phyloP scores from a whole-genome alignment of 2,113 vertebrate species.

The Rhombomys opimus region DNA sequence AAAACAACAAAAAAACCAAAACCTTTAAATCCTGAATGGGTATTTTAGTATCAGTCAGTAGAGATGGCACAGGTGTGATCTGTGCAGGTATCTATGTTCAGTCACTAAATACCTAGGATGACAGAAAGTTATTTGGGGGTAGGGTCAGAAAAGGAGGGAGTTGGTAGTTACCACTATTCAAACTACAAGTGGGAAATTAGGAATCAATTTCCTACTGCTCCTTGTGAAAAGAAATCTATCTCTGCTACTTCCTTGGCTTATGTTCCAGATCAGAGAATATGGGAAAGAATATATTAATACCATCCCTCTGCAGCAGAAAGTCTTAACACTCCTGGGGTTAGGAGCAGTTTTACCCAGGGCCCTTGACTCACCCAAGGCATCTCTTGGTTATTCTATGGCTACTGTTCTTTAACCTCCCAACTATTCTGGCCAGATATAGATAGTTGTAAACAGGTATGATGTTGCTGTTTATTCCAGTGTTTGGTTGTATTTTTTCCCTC shows the following conservation, averaged over 20 bases:
- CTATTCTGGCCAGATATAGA: conserved; percentile 18
- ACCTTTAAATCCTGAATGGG: conserved; percentile 34
- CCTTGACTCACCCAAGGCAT: background rate
- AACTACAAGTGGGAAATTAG: conserved; percentile 41
- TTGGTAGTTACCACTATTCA: conserved; percentile 2
- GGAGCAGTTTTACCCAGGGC: conserved; percentile 74
- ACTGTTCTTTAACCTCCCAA: background rate
- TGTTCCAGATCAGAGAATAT: conserved; percentile 43
- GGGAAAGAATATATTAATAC: conserved; percentile 31
- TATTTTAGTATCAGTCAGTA: conserved; percentile 20
- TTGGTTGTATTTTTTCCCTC: conserved; percentile 76
- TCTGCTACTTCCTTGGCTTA: conserved; percentile 30
- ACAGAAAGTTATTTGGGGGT: background rate
- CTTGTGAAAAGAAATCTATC: conserved; percentile 29
- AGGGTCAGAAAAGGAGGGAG: background rate
- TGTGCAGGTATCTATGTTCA: background rate
- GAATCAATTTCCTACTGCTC: conserved; percentile 46
- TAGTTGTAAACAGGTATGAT: conserved; percentile 84
- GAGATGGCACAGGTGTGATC: background rate
- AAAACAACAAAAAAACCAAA: background rate
- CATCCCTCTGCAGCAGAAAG: conserved; percentile 83
- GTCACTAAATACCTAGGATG: conserved; percentile 1
- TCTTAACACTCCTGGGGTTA: conserved; percentile 86
- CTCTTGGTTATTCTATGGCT: background rate
- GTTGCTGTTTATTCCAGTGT: conserved; percentile 31